Evolutionary conservation across 2,888 invertebrate genomes (phyloP).

Genomic region (Villa cingulata): DNA sequence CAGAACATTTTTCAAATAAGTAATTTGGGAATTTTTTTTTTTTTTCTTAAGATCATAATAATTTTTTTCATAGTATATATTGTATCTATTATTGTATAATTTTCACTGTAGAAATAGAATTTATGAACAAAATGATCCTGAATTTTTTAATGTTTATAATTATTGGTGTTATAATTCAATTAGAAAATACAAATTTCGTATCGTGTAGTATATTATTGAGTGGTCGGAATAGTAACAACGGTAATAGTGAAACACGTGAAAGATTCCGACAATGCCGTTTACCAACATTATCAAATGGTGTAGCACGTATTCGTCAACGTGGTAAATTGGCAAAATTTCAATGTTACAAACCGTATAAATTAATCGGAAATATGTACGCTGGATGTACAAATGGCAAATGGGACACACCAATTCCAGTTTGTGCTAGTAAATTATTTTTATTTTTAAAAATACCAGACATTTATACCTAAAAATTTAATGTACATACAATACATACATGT

Average conservation of each 20-base stretch:
- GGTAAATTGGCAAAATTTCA: conserved; percentile 9
- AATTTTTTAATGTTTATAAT: no score
- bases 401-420: conserved; percentile 54
- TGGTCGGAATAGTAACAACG: no score
- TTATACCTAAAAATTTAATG: conserved; percentile 4
- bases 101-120: no score
- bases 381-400: conserved; percentile 44
- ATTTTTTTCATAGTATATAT: no score
- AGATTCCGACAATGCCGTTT: background rate
- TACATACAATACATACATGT: background rate
- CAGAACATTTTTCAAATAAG: no score
- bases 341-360: conserved; percentile 5
- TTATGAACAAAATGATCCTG: no score
- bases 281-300: conserved; percentile 10
- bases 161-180: no score
- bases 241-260: background rate
- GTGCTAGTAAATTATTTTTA: conserved; percentile 52
- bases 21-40: no score
- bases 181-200: no score
- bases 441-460: background rate
- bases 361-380: conserved; percentile 18
- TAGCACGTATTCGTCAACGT: conserved; percentile 1
- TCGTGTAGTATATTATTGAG: no score
- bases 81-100: no score
- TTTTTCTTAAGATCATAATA: no score